Conservation (phyloP, 2,888 invertebrate species). For the Philopedon plagiatum region DNA sequence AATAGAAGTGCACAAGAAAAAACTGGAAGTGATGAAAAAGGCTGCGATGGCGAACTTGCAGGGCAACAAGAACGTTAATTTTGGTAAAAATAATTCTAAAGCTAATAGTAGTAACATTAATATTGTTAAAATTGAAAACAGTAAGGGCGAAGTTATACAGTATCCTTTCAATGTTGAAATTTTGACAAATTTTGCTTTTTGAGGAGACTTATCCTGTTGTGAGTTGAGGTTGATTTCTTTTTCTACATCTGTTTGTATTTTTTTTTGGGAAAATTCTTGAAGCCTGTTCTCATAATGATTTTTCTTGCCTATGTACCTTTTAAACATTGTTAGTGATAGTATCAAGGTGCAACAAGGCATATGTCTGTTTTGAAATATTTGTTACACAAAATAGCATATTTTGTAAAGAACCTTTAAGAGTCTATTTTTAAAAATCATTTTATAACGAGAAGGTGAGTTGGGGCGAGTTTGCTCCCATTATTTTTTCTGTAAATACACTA, state of each 20-base stretch:
- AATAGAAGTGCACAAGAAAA: constrained; percentile 49
- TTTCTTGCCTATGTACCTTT: no score
- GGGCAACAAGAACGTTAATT: constrained; percentile 45
- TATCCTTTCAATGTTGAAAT: constrained; percentile 30
- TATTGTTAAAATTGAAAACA: constrained; percentile 10
- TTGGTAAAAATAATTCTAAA: constrained; percentile 44
- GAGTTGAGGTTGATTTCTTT: constrained; percentile 32
- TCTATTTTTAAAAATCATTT: no score
- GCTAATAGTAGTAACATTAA: constrained; percentile 29
- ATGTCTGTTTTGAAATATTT: no score
- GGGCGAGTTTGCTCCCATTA: no score
- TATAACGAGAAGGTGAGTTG: no score
- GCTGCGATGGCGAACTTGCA: constrained; percentile 47
- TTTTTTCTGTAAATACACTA: no score
- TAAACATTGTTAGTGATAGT: no score
- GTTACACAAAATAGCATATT: no score
- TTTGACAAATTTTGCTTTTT: constrained; percentile 33
- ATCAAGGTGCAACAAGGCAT: no score
- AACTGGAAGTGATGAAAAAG: constrained; percentile 50
- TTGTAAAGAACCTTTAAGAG: no score
- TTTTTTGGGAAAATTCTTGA: background rate
- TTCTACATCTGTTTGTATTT: constrained; percentile 23
- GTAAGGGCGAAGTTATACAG: constrained; percentile 8
- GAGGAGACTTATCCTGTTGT: constrained; percentile 39
- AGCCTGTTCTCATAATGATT: no score